Evolutionary conservation across 2,113 vertebrate genomes (phyloP).

Genomic region (Saccopteryx leptura): DNA sequence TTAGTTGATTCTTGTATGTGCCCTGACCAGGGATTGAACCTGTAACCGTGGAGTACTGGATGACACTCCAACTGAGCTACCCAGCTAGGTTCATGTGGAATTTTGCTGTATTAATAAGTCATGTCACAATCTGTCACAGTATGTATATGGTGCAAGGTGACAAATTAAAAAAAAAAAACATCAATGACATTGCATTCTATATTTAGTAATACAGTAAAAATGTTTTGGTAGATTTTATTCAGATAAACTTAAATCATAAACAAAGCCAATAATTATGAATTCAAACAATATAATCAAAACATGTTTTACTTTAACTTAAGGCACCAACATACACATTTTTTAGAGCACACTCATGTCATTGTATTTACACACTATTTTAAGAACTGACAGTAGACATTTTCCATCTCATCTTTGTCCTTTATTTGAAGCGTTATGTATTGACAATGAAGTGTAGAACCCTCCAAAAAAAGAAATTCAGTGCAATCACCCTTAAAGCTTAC

Average conservation of each 20-base stretch:
- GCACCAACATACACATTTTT: slow-evolving; percentile 71
- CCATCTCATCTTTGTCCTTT: slow-evolving; percentile 40
- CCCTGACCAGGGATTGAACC: too few relatives aligned
- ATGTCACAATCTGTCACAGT: not conserved
- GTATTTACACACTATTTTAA: slow-evolving; percentile 64
- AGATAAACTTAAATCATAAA: slow-evolving; percentile 59
- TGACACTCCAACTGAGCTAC: too few relatives aligned
- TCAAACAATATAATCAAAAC: slow-evolving; percentile 68
- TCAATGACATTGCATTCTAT: not conserved
- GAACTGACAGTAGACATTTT: slow-evolving; percentile 52
- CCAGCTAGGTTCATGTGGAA: not conserved
- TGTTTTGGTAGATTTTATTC: slow-evolving; percentile 63
- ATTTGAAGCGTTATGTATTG: slow-evolving; percentile 42
- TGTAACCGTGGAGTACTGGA: too few relatives aligned
- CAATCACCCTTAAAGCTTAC: slow-evolving; percentile 21
- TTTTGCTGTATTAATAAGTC: not conserved
- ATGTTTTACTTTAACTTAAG: slow-evolving; percentile 76
- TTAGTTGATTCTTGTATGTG: too few relatives aligned
- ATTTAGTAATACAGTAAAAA: slow-evolving; percentile 53
- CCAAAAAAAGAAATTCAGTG: slow-evolving; percentile 54
- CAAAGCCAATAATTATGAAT: slow-evolving; percentile 52
- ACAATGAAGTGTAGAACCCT: slow-evolving; percentile 42
- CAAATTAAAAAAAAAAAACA: slow-evolving; percentile 47
- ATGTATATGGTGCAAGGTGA: not conserved
- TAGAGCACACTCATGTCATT: slow-evolving; percentile 56